Conservation (phyloP, 2,888 invertebrate species). For the Podotricha telesiphe region DNA sequence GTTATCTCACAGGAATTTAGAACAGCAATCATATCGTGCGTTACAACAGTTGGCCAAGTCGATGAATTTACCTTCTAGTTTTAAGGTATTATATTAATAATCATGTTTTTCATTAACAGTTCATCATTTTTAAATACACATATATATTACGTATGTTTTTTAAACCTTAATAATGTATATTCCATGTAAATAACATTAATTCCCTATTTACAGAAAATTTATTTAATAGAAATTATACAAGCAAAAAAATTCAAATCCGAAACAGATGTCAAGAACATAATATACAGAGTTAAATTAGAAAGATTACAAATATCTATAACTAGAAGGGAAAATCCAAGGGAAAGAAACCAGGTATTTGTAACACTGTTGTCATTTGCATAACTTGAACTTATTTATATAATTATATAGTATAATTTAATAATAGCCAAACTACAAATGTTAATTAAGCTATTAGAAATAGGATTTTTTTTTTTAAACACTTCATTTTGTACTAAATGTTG, state of each 20-base stretch:
- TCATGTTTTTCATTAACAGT: neutral
- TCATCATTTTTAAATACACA: too few relatives aligned
- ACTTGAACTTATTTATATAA: too few relatives aligned
- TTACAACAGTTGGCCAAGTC: slow-evolving; percentile 68
- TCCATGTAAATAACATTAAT: neutral
- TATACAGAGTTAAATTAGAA: slow-evolving; percentile 58
- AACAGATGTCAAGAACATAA: slow-evolving; percentile 54
- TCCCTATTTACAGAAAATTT: slow-evolving; percentile 60
- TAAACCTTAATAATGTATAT: neutral
- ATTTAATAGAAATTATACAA: slow-evolving; percentile 64
- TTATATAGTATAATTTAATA: too few relatives aligned
- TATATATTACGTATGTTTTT: too few relatives aligned
- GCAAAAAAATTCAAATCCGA: slow-evolving; percentile 57
- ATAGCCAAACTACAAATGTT: too few relatives aligned
- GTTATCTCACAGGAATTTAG: slow-evolving; percentile 50
- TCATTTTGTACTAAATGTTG: too few relatives aligned
- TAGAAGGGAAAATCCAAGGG: slow-evolving; percentile 50
- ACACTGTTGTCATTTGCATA: neutral
- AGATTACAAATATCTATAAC: slow-evolving; percentile 50
- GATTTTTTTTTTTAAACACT: too few relatives aligned
- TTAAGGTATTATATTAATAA: slow-evolving; percentile 56
- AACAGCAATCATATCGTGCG: slow-evolving; percentile 60
- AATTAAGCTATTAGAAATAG: too few relatives aligned
- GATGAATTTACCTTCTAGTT: slow-evolving; percentile 66
- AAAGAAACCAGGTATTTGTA: slow-evolving; percentile 52